Base-by-base conservation (phyloP, 2,113 vertebrate genomes). In the Sula dactylatra region DNA sequence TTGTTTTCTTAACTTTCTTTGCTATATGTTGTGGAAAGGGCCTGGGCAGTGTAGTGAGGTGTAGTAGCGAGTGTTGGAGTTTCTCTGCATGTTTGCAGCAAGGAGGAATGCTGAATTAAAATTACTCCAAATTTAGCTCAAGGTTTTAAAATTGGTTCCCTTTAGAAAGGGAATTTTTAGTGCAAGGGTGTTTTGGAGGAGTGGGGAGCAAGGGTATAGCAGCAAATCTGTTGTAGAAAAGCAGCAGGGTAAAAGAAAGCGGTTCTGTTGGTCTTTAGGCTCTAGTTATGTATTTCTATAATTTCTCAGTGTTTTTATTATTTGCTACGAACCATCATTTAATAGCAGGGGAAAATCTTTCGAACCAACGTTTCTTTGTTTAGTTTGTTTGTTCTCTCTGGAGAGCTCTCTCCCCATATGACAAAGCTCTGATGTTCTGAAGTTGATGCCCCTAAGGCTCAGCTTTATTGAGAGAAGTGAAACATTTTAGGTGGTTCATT, bases 401-500 rank as follows among this genome's bases (percentile, higher is more conserved):
- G 96, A 96, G 94, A 96, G 87, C 85, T 34, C 78, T 96, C 90
- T 93, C 32, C 92, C 90, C 70, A 27, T 80, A 94, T 94, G 94
- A 96, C 94, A 96, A 96, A 96, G 85, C 93, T 96, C 71, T 82
- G 76, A 88, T 96, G 92, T 96, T 97, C 92, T 92, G 74, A 85
- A 96, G 82, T 58, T 90, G 85, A 78, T 19, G 96, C 54, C 96
- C 96, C 94, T 95, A 92, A 96, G 96, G 96, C 96, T 96, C 90
- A 86, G 93, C 96, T 97, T 97, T 97, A 96, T 95, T 96, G 95
- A 95, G 89, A 87, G 91, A 94, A 97, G 91, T 95, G 94, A 91
- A 95, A 91, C 82, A 80, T 97, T 97, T 96, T 89, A 94, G 94
- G 93, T 95, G 90, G 92, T 97, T 97, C 96, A 96, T 97, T 96